These are phyloP conservation scores for Drosophila yooni DNA, from an alignment of 2,888 invertebrate species.

Conservation along the genomic window DNA sequence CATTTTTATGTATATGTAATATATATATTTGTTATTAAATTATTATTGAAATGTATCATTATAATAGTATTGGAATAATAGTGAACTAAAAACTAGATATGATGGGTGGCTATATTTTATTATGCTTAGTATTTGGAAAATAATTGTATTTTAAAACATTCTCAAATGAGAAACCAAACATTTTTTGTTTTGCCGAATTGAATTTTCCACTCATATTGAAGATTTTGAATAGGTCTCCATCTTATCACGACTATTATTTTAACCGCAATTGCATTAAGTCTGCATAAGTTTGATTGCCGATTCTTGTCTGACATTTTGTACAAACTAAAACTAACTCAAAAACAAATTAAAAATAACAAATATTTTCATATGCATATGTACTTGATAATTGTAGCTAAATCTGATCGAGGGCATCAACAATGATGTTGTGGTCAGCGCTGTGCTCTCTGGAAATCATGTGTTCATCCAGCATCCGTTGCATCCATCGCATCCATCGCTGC, in stretches of 20 bases:
- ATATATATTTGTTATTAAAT: not conserved
- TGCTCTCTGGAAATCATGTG: slow-evolving; percentile 94
- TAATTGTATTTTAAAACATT: not conserved
- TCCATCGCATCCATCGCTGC: slow-evolving; percentile 94
- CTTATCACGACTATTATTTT: not conserved
- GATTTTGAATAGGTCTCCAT: not conserved
- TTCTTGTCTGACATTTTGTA: not conserved
- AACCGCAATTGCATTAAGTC: not conserved
- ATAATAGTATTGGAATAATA: not conserved
- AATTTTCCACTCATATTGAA: not conserved
- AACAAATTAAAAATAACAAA: not conserved
- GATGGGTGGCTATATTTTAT: not conserved
- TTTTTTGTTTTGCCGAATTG: not conserved
- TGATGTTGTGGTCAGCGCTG: slow-evolving; percentile 95
- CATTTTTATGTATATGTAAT: not conserved
- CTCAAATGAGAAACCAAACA: not conserved
- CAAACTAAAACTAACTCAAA: not conserved
- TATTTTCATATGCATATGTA: not conserved
- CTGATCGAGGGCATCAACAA: slow-evolving; percentile 96
- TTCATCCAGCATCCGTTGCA: slow-evolving; percentile 98
- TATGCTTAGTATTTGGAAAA: not conserved
- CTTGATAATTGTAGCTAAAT: slow-evolving; percentile 87
- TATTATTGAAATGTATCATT: not conserved
- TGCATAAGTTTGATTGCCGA: not conserved
- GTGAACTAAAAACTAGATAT: not conserved